phyloP scores from a whole-genome alignment of 2,888 invertebrate species.

The Rhimphoctona megacephalus region DNA sequence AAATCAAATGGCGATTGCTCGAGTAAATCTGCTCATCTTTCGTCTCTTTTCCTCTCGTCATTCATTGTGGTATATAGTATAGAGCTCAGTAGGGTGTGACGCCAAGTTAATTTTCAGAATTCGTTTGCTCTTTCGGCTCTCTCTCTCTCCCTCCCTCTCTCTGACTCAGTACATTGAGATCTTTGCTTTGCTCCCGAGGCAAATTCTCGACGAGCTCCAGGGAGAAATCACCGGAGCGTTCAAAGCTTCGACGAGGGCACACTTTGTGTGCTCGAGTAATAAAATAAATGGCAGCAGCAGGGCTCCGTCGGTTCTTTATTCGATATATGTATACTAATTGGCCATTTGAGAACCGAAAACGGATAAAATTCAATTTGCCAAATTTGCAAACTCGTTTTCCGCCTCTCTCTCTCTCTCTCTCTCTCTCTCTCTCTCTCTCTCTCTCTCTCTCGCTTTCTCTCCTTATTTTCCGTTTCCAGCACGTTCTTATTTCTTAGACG shows the following conservation, averaged over 20 bases:
- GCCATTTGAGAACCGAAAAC: conserved; percentile 14
- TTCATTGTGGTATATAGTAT: conserved; percentile 5
- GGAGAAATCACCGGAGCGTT: conserved; percentile 21
- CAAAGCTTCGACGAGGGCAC: conserved; percentile 28
- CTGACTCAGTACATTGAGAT: conserved; percentile 14
- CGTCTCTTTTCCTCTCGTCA: conserved; percentile 7
- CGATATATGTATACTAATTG: conserved; percentile 27
- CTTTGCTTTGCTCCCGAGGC: conserved; percentile 27
- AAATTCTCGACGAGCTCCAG: conserved; percentile 36
- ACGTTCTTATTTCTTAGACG: not conserved
- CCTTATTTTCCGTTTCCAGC: not conserved
- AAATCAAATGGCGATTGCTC: conserved; percentile 63
- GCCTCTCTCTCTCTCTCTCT: not conserved
- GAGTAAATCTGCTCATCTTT: conserved; percentile 38
- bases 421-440: not conserved
- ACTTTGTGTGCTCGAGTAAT: conserved; percentile 20
- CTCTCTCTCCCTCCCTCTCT: not conserved
- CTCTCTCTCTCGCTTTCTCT: not conserved
- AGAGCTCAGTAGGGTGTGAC: conserved; percentile 22
- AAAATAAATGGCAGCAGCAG: conserved; percentile 8
- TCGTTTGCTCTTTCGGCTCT: conserved; percentile 39
- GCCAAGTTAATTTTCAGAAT: conserved; percentile 63
- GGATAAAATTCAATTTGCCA: not conserved
- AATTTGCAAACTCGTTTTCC: not conserved
- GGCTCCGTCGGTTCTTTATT: not conserved